Evolutionary conservation across 2,113 vertebrate species (phyloP).

Genomic region (Carassius gibelio): DNA sequence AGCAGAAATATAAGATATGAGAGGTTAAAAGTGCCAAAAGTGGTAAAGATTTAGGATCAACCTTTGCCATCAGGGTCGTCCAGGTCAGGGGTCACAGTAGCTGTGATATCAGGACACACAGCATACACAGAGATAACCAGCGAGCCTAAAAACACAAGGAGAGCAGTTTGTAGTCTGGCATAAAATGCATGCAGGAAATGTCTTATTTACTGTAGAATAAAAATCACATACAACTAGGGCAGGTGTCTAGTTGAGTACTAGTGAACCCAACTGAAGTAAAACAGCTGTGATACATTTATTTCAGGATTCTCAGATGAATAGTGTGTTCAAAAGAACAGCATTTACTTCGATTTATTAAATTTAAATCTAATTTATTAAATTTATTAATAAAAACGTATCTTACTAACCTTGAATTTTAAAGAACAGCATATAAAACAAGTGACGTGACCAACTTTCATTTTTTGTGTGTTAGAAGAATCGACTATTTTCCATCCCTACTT

Average conservation of each 20-base stretch:
- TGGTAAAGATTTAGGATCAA: conserved; percentile 51
- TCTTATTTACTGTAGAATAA: background rate
- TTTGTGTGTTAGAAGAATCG: background rate
- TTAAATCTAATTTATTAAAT: too few species aligned
- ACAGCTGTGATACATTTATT: too few species aligned
- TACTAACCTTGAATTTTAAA: background rate
- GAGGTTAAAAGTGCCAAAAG: background rate
- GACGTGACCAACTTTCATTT: background rate
- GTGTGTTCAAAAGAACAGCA: background rate
- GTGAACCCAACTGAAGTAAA: background rate
- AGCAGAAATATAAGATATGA: background rate
- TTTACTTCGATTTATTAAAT: background rate
- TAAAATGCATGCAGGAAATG: background rate
- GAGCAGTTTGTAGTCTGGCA: background rate
- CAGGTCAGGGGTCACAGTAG: conserved; percentile 91
- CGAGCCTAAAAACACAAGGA: conserved; percentile 72
- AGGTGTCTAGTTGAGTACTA: background rate
- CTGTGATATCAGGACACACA: conserved; percentile 89
- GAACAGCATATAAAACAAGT: background rate
- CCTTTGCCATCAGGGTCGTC: conserved; percentile 83
- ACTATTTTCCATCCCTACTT: background rate
- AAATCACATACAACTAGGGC: background rate
- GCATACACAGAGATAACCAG: conserved; percentile 90
- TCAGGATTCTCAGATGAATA: too few species aligned
- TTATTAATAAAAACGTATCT: background rate